Conservation (phyloP, 2,113 vertebrate species). For the Chloropsis hardwickii region DNA sequence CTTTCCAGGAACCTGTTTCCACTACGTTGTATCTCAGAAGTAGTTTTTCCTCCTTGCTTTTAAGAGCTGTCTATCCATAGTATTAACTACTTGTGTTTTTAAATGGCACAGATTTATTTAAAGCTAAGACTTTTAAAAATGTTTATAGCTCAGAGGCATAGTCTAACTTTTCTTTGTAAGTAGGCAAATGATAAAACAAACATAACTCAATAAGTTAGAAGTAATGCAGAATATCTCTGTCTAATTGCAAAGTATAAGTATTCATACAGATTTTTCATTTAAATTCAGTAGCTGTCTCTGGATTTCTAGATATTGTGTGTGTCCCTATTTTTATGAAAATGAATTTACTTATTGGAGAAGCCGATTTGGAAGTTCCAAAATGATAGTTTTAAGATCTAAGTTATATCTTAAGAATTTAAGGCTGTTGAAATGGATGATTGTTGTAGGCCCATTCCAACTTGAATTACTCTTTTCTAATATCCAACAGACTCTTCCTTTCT, state of each 20-base stretch:
- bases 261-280: background rate
- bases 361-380: background rate
- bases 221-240: background rate
- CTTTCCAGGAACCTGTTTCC: background rate
- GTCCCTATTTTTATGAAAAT: background rate
- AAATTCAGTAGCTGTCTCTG: background rate
- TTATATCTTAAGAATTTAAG: background rate
- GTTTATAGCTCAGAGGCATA: background rate
- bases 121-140: background rate
- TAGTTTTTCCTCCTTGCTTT: background rate
- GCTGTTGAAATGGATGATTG: background rate
- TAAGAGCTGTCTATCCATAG: background rate
- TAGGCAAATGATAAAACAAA: background rate
- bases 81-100: background rate
- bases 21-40: background rate
- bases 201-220: background rate
- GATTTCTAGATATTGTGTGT: background rate
- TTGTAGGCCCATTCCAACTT: background rate
- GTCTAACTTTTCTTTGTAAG: background rate
- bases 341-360: background rate
- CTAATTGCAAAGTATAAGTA: background rate
- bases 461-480: background rate
- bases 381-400: background rate
- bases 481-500: constrained; percentile 88
- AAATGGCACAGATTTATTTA: background rate